phyloP scores from a whole-genome alignment of 2,797 vertebrate species.

The Propithecus perrieri region DNA sequence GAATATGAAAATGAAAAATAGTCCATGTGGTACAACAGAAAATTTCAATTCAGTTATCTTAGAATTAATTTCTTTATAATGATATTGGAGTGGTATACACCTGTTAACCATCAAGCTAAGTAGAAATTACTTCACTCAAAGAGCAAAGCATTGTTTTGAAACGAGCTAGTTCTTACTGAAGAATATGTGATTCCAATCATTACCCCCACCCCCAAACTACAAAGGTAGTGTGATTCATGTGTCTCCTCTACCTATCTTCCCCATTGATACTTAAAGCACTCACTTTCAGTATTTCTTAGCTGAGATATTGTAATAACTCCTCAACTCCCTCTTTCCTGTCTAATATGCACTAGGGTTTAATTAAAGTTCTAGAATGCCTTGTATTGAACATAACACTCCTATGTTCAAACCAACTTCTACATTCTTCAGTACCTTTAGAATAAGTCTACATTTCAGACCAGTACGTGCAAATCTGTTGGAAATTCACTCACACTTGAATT shows the following conservation, averaged over 20 bases:
- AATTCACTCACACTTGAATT: not conserved
- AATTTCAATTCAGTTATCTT: conserved; percentile 12
- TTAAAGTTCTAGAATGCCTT: not conserved
- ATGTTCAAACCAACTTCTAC: not conserved
- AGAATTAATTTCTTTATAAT: not conserved
- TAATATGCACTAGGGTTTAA: not conserved
- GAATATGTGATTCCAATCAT: not conserved
- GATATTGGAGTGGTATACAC: not conserved
- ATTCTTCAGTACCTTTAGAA: not conserved
- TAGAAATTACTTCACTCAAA: conserved; percentile 7
- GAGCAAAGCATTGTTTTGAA: not conserved
- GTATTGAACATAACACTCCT: not conserved
- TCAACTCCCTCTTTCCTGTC: not conserved
- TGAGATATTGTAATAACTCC: not conserved
- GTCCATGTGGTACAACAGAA: conserved; percentile 16
- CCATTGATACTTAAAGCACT: not conserved
- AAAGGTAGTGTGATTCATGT: not conserved
- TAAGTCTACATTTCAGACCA: not conserved
- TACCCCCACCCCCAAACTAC: not conserved
- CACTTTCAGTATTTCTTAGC: not conserved
- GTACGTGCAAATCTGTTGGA: not conserved
- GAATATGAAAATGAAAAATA: conserved; percentile 46
- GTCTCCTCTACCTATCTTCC: not conserved
- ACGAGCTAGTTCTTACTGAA: not conserved
- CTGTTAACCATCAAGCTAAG: conserved; percentile 12